phyloP scores from a whole-genome alignment of 2,888 invertebrate genomes.

The Callimorpha dominula region DNA sequence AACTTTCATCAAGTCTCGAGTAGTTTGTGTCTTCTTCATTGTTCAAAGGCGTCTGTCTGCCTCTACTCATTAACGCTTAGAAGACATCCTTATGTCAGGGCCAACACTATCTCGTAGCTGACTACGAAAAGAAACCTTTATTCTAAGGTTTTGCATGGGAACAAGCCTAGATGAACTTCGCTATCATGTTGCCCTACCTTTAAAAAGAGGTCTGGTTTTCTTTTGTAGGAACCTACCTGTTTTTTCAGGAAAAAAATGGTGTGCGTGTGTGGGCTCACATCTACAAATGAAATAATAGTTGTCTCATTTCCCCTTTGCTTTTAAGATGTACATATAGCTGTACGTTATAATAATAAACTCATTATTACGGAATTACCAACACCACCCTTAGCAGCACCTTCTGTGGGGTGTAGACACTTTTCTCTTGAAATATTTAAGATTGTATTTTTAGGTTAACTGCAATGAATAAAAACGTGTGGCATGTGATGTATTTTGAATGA shows the following conservation, averaged over 20 bases:
- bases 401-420: too few species aligned
- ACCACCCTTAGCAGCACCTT: too few species aligned
- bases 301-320: too few species aligned
- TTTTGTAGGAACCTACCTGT: background rate
- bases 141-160: conserved; percentile 53
- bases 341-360: too few species aligned
- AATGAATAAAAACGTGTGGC: too few species aligned
- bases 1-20: conserved; percentile 70
- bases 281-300: background rate
- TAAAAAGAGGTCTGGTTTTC: conserved; percentile 28
- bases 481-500: too few species aligned
- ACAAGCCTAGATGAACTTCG: conserved; percentile 54
- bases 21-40: conserved; percentile 67
- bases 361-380: too few species aligned
- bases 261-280: background rate
- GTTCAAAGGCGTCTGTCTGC: conserved; percentile 62
- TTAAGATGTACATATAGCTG: too few species aligned
- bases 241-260: background rate
- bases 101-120: conserved; percentile 54
- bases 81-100: conserved; percentile 69
- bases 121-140: conserved; percentile 62
- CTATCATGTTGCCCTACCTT: conserved; percentile 40
- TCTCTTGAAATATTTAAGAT: too few species aligned
- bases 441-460: too few species aligned
- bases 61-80: conserved; percentile 70